phyloP scores from a whole-genome alignment of 2,113 vertebrate species.

The Bettongia penicillata region DNA sequence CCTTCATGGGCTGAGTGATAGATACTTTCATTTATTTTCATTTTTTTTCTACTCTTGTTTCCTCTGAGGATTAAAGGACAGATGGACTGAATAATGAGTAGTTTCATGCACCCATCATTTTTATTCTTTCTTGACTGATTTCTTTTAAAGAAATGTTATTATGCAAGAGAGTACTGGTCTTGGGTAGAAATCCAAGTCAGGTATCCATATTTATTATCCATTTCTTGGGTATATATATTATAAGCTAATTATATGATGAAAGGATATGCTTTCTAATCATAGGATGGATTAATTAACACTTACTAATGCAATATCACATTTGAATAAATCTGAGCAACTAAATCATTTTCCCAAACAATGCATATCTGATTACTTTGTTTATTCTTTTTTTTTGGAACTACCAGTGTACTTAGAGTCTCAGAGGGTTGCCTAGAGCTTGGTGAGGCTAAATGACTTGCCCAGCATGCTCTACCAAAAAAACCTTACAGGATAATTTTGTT shows the following conservation, averaged over 20 bases:
- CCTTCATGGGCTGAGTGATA: not conserved
- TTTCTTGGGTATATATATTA: not conserved
- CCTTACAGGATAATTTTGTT: too few relatives aligned
- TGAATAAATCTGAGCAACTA: constrained; percentile 30
- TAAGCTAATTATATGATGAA: constrained; percentile 28
- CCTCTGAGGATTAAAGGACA: constrained; percentile 26
- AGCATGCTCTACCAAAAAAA: not conserved
- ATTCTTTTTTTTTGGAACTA: not conserved
- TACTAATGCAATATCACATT: constrained; percentile 1
- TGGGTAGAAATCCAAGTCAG: constrained; percentile 20
- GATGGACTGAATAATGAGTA: not conserved
- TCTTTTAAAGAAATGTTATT: constrained; percentile 14
- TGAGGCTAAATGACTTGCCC: not conserved
- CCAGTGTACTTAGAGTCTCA: not conserved
- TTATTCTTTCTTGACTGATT: not conserved
- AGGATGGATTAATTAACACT: not conserved
- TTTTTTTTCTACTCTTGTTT: not conserved
- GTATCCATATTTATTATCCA: constrained; percentile 7
- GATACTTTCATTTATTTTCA: not conserved
- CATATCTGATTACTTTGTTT: not conserved
- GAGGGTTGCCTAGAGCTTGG: not conserved
- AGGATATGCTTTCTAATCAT: constrained; percentile 6
- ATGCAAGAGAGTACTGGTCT: accelerated
- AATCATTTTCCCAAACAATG: constrained; percentile 26
- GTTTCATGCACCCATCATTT: not conserved